Evolutionary conservation across 2,888 invertebrate species (phyloP).

Genomic region (Apotomis capreana): DNA sequence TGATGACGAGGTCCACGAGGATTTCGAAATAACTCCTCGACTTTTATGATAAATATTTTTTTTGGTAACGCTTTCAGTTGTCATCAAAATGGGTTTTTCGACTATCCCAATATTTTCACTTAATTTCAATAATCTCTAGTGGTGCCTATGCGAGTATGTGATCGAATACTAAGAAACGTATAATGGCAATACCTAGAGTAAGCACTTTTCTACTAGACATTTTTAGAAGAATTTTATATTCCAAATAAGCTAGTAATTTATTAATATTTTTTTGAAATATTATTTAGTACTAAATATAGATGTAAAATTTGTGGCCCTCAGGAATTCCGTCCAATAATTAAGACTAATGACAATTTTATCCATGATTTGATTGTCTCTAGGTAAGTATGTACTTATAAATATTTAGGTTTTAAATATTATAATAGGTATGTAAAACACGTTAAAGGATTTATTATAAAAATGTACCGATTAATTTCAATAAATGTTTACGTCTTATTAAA

Average conservation of each 20-base stretch:
- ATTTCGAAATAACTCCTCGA: too few species aligned
- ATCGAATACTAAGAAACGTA: not conserved
- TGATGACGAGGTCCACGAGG: too few species aligned
- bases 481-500: slow-evolving; percentile 20
- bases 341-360: slow-evolving; percentile 41
- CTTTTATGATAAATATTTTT: too few species aligned
- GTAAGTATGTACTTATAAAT: slow-evolving; percentile 8
- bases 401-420: not conserved
- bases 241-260: not conserved
- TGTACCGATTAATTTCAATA: slow-evolving; percentile 26
- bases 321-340: slow-evolving; percentile 72
- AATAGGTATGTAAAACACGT: slow-evolving; percentile 12
- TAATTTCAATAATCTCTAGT: too few species aligned
- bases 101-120: too few species aligned
- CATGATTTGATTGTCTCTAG: slow-evolving; percentile 28
- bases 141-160: too few species aligned
- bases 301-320: slow-evolving; percentile 64
- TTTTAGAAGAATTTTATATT: not conserved
- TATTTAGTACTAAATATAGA: slow-evolving; percentile 29
- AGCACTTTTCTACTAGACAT: not conserved
- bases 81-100: too few species aligned
- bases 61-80: too few species aligned
- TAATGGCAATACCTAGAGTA: not conserved
- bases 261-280: not conserved
- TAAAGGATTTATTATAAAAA: not conserved